Base-by-base conservation (phyloP, 2,888 invertebrate genomes). In the Cephus pulcher region DNA sequence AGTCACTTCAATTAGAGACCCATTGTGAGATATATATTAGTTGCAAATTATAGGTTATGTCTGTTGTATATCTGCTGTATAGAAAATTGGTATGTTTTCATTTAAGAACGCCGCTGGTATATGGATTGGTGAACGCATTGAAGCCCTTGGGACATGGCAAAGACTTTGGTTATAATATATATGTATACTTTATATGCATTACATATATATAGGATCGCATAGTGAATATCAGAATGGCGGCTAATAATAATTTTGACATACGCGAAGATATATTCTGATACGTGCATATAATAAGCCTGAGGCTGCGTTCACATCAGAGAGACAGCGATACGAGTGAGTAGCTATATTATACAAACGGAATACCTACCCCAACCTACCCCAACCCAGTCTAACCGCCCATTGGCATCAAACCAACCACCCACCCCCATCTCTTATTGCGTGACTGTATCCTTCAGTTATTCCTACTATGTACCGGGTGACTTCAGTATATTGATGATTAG, bases 221-320 rank as follows among this genome's bases (percentile, higher is more conserved):
- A 73, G 71, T 75, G 32, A n/a, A 69, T 77, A 78, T 35, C 40
- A 81, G 81, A 81, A 83, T 80, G 78, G 82, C 79, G 85, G 81
- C 84, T 88, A 88, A 89, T 89, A 84, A 89, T 88, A 87, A 87
- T 88, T 88, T 89, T 86, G 89, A 88, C 88, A 87, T 85, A 86
- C 84, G 85, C 82, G 83, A 86, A 87, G 86, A 88, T 88, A 88
- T 87, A 86, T 86, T 80, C 83, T 87, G 32, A 71, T 87, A 82
- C 81, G 76, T 80, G 83, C 82, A 88, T 88, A 88, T 89, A 88
- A 89, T 89, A 89, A 88, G 88, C 89, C 89, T 83, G 85, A 85
- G 89, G 89, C 89, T 85, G 82, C 85, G 85, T 86, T 88, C 86
- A 84, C 83, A 84, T 88, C 84, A 86, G 79, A 86, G 84, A 84